These are phyloP conservation scores for Drosophila pegasa DNA, from an alignment of 2,888 invertebrate species.

Conservation along the genomic window DNA sequence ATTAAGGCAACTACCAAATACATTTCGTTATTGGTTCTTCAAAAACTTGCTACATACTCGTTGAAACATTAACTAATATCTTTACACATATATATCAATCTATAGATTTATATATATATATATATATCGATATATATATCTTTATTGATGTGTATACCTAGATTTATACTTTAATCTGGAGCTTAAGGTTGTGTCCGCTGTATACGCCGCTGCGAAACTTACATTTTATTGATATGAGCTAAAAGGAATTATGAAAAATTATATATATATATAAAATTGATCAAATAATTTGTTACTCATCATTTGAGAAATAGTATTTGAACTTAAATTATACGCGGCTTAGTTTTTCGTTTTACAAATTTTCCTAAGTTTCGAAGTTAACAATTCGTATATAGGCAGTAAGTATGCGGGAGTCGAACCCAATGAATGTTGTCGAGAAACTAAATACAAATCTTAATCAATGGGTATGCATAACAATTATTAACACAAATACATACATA, in stretches of 20 bases:
- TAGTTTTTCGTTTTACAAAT: conserved; percentile 1
- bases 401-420: conserved; percentile 8
- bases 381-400: conserved; percentile 17
- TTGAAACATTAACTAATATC: conserved; percentile 8
- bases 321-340: conserved; percentile 6
- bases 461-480: conserved; percentile 40
- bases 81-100: background rate
- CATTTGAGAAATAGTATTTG: background rate
- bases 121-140: background rate
- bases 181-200: conserved; percentile 60
- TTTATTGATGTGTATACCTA: conserved; percentile 26
- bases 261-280: background rate
- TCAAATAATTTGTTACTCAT: conserved; percentile 21
- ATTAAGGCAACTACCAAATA: conserved; percentile 14
- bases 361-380: conserved; percentile 38
- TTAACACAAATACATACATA: conserved; percentile 26
- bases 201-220: conserved; percentile 52
- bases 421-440: conserved; percentile 5
- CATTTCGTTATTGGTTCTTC: conserved; percentile 14
- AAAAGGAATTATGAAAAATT: too few relatives aligned
- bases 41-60: conserved; percentile 34
- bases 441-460: conserved; percentile 12
- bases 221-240: conserved; percentile 56
- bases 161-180: conserved; percentile 40
- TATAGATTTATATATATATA: background rate